Percentiles rank a stretch among this genome's conserved stretches.
Conservation (phyloP, 2,797 vertebrate species). For the Erpetoichthys calabaricus region DNA sequence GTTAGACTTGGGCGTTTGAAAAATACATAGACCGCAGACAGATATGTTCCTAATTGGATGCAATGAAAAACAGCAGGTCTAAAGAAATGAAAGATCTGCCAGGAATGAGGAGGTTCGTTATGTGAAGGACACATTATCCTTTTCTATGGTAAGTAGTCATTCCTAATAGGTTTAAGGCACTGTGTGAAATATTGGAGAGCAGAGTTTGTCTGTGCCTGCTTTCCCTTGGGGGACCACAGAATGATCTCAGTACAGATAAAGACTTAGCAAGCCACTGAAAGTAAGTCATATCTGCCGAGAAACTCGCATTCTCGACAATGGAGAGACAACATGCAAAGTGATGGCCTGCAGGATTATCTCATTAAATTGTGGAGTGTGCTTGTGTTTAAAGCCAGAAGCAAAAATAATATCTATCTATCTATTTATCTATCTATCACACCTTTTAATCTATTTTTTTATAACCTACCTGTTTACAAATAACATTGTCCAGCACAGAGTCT, state of each 20-base stretch:
- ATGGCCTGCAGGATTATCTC: too few species aligned
- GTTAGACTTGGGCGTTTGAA: slow-evolving; percentile 11
- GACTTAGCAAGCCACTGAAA: slow-evolving; percentile 40
- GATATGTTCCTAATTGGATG: slow-evolving; percentile 36
- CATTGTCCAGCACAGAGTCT: too few species aligned
- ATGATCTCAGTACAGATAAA: slow-evolving; percentile 58
- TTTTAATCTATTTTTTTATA: too few species aligned
- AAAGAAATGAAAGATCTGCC: slow-evolving; percentile 26
- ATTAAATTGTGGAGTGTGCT: too few species aligned
- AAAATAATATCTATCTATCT: too few species aligned
- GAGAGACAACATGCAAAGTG: too few species aligned
- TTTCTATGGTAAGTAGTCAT: slow-evolving; percentile 84
- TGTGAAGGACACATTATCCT: slow-evolving; percentile 87
- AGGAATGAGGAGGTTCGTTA: slow-evolving; percentile 59
- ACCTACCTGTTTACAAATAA: too few species aligned
- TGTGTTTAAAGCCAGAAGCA: too few species aligned
- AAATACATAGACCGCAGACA: slow-evolving; percentile 24
- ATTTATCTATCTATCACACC: too few species aligned
- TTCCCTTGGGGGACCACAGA: slow-evolving; percentile 74
- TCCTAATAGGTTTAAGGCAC: slow-evolving; percentile 88
- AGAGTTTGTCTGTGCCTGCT: slow-evolving; percentile 73
- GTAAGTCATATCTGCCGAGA: too few species aligned
- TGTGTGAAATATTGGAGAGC: slow-evolving; percentile 87
- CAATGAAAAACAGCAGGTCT: slow-evolving; percentile 26
- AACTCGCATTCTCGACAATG: too few species aligned